Conservation (phyloP, 2,888 invertebrate genomes). For the Odontocerum albicorne region DNA sequence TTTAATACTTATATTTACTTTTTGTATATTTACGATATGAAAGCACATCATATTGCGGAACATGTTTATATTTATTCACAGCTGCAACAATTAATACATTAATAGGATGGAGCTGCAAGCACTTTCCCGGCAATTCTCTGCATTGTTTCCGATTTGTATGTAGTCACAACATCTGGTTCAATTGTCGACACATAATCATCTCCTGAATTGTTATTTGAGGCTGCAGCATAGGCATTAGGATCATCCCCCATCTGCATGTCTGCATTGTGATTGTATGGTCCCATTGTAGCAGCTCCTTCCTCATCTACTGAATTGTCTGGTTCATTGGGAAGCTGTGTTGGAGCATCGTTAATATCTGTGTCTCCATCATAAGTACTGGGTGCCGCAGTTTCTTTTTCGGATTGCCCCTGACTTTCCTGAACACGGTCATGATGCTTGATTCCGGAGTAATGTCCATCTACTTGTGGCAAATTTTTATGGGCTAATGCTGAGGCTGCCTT, state of each 20-base stretch:
- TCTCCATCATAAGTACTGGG: slow-evolving; percentile 39
- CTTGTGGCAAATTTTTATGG: slow-evolving; percentile 59
- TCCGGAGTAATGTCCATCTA: slow-evolving; percentile 61
- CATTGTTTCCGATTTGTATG: slow-evolving; percentile 51
- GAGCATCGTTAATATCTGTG: slow-evolving; percentile 45
- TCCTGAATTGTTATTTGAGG: slow-evolving; percentile 49
- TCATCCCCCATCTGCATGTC: slow-evolving; percentile 58
- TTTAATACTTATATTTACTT: slow-evolving; percentile 8
- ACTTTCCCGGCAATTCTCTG: slow-evolving; percentile 54
- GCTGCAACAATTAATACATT: slow-evolving; percentile 40
- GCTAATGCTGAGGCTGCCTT: slow-evolving; percentile 50
- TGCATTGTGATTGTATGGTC: slow-evolving; percentile 62
- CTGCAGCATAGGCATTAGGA: slow-evolving; percentile 55
- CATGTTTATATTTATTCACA: slow-evolving; percentile 22
- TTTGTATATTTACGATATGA: slow-evolving; percentile 10
- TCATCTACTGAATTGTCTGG: slow-evolving; percentile 43
- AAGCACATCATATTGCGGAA: slow-evolving; percentile 18
- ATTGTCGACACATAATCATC: slow-evolving; percentile 57
- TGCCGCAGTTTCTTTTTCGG: slow-evolving; percentile 33
- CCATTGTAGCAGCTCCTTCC: slow-evolving; percentile 54
- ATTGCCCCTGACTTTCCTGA: slow-evolving; percentile 37
- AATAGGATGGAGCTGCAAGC: slow-evolving; percentile 57
- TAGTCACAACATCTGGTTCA: slow-evolving; percentile 60
- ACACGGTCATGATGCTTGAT: slow-evolving; percentile 44
- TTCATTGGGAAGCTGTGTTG: slow-evolving; percentile 43